These are phyloP conservation scores for Pristionchus entomophagus DNA, from an alignment of 2,888 invertebrate species.

Conservation along the genomic window DNA sequence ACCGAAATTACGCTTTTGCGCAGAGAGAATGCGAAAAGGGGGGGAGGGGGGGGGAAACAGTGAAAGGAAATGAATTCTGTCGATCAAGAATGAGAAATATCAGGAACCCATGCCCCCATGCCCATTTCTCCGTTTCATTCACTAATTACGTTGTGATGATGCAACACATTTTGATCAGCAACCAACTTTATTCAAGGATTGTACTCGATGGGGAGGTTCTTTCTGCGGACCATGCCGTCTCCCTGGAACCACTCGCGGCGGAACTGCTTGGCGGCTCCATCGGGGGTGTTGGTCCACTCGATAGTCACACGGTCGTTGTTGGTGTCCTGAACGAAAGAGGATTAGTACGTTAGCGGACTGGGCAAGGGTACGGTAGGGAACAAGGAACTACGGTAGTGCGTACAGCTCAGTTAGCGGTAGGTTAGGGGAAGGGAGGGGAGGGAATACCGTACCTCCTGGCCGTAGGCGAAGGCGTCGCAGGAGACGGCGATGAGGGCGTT, in stretches of 20 bases:
- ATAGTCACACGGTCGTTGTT: slow-evolving; percentile 9
- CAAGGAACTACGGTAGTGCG: no score
- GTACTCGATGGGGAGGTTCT: slow-evolving; percentile 11
- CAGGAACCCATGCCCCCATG: no score
- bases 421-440: no score
- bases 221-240: slow-evolving; percentile 11
- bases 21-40: no score
- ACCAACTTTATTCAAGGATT: background rate
- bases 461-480: slow-evolving; percentile 2
- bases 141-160: no score
- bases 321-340: background rate
- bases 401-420: no score
- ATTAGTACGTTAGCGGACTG: no score
- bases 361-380: background rate
- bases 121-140: no score
- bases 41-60: no score
- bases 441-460: slow-evolving; percentile 7
- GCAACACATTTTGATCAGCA: background rate
- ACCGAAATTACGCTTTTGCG: no score
- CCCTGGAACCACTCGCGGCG: slow-evolving; percentile 16
- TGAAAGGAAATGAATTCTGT: no score
- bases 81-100: no score
- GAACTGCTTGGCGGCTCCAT: slow-evolving; percentile 17
- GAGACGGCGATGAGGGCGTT: background rate
- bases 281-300: slow-evolving; percentile 21